A percentile compares a stretch with the other conserved stretches of the same genome.
Evolutionary conservation across 2,888 invertebrate species (phyloP).

Genomic region (Drepanosiphum platanoidis): DNA sequence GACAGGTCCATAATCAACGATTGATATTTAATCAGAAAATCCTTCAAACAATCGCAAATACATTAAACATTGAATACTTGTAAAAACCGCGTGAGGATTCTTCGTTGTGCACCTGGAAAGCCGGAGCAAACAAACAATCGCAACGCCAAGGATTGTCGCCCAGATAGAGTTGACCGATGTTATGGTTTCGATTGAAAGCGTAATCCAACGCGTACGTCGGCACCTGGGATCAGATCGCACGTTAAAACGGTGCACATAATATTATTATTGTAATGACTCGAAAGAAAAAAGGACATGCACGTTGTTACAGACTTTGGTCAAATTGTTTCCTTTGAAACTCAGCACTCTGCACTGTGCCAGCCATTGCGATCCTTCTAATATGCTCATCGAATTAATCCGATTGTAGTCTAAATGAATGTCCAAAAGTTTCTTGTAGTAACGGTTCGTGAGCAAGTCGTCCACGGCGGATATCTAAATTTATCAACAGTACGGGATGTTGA

Average conservation of each 20-base stretch:
- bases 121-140: conserved; percentile 82
- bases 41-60: no score
- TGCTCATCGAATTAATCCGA: conserved; percentile 74
- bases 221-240: no score
- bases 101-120: conserved; percentile 73
- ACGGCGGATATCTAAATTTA: conserved; percentile 73
- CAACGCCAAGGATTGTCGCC: conserved; percentile 86
- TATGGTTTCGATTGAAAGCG: conserved; percentile 78
- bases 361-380: conserved; percentile 82
- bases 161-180: conserved; percentile 76
- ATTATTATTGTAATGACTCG: no score
- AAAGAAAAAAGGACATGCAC: no score
- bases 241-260: no score
- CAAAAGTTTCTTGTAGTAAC: conserved; percentile 74
- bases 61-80: neutral
- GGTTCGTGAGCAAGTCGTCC: conserved; percentile 74
- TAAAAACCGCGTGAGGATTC: neutral
- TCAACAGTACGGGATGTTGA: neutral
- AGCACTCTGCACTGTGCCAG: conserved; percentile 79
- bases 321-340: conserved; percentile 78
- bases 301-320: conserved; percentile 74
- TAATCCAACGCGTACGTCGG: conserved; percentile 85
- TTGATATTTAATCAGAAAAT: conserved; percentile 72
- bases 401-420: conserved; percentile 84
- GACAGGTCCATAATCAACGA: conserved; percentile 76